Base-by-base conservation (phyloP, 1,140 invertebrate genomes). In the Drosophila takahashii region DNA sequence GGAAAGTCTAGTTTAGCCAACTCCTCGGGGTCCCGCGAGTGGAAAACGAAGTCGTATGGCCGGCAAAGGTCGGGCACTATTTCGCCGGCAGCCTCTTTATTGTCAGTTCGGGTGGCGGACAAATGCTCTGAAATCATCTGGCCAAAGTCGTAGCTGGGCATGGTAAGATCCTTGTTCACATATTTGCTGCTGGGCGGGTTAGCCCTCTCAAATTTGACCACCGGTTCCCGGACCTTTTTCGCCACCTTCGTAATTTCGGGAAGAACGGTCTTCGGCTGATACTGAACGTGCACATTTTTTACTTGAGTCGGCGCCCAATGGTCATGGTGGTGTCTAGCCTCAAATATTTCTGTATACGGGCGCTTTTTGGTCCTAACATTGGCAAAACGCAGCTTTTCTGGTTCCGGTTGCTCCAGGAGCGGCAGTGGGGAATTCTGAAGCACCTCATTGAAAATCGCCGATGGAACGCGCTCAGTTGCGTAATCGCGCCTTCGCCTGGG, bases 291-390 rank as follows among this genome's bases (percentile, higher is more conserved):
- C 0, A 92, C 79, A 3, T 50, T 69, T 18, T 90, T 91, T n/a
- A 64, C 57, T n/a, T 92, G 83, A 0, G 84, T 91, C 15, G 91
- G 80, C 3, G 81, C 47, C 76, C 79, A 85, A 44, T 92, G 91
- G 32, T 91, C 91, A 32, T 92, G 91, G 57, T 92, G 91, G 39
- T 92, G 91, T 0, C 91, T 73, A 0, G 86, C 81, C 52, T 91
- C 86, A 0, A 92, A 76, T 0, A 72, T 36, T 0, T 81, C 74
- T 6, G 90, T 78, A 26, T 74, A 92, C 0, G 75, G 69, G 0
- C 75, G 72, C 36, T 81, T 84, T 7, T 74, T 56, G 0, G 48
- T 65, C 0, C 74, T 77, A 5, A 92, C 77, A 72, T 92, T 92
- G 10, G 58, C 70, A 15, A 70, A 79, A 8, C 85, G 56, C 0